Conservation (phyloP, 2,888 invertebrate species). For the Lepidocyrtinus sp. region DNA sequence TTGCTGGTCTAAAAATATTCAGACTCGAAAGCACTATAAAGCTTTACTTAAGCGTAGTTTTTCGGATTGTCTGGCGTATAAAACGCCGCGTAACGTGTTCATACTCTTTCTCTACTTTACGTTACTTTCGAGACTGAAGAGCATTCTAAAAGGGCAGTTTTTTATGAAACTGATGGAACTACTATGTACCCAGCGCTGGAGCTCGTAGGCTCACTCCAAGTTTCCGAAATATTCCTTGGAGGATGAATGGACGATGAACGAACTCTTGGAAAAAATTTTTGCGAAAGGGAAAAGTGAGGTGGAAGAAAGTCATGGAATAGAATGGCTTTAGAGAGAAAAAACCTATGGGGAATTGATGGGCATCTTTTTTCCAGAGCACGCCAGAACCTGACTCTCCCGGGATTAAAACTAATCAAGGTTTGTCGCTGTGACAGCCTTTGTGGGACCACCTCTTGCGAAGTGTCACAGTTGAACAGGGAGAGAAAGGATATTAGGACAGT, state of each 20-base stretch:
- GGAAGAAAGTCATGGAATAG: conserved; percentile 66
- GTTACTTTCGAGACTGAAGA: conserved; percentile 25
- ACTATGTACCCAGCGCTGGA: conserved; percentile 1
- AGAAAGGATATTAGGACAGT: conserved; percentile 68
- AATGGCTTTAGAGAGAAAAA: conserved; percentile 41
- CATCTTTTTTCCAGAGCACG: conserved; percentile 70
- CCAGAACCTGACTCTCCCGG: conserved; percentile 67
- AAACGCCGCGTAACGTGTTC: conserved; percentile 28
- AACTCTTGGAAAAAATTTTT: conserved; percentile 50
- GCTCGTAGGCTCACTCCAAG: neutral
- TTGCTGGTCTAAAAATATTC: neutral
- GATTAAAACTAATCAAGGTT: conserved; percentile 70
- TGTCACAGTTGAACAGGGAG: conserved; percentile 58
- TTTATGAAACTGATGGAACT: conserved; percentile 18
- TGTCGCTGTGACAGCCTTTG: conserved; percentile 70
- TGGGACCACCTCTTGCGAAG: conserved; percentile 69
- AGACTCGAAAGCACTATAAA: neutral
- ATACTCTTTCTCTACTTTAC: conserved; percentile 30
- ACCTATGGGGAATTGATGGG: conserved; percentile 68
- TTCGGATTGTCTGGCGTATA: neutral
- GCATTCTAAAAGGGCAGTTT: conserved; percentile 34
- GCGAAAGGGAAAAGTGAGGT: conserved; percentile 30
- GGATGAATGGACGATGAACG: conserved; percentile 42
- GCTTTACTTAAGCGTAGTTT: neutral
- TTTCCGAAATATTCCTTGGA: conserved; percentile 37